These are phyloP conservation scores for Acinonyx jubatus DNA, from an alignment of 2,113 vertebrate species.

Conservation along the genomic window DNA sequence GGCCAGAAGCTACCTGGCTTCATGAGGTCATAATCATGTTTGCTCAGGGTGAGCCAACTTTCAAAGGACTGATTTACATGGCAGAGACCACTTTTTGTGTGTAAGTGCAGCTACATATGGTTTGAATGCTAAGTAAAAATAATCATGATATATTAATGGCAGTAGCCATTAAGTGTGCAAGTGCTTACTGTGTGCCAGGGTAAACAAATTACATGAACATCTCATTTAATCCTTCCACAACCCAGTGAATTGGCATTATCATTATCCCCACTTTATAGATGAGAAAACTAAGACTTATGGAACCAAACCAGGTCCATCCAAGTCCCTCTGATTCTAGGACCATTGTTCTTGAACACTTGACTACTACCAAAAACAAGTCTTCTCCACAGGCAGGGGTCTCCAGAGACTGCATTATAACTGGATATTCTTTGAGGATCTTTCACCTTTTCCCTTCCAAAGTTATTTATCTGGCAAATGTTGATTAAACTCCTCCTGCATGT, in stretches of 20 bases:
- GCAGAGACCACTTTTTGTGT: background rate
- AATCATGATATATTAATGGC: background rate
- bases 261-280: background rate
- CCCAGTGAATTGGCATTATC: background rate
- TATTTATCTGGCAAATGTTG: background rate
- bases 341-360: background rate
- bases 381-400: background rate
- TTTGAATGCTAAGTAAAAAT: constrained; percentile 24
- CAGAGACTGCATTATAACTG: background rate
- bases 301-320: background rate
- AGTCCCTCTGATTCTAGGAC: background rate
- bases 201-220: background rate
- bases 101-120: background rate
- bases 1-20: background rate
- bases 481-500: background rate
- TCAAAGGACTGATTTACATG: background rate
- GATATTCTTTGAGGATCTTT: background rate
- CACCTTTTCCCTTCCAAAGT: background rate
- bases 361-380: background rate
- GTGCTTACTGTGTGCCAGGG: background rate
- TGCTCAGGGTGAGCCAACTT: background rate
- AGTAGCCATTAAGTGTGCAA: background rate
- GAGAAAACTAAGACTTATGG: constrained; percentile 20
- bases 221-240: background rate
- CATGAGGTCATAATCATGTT: background rate